phyloP scores from a whole-genome alignment of 2,113 vertebrate genomes.

The Serinus canaria region DNA sequence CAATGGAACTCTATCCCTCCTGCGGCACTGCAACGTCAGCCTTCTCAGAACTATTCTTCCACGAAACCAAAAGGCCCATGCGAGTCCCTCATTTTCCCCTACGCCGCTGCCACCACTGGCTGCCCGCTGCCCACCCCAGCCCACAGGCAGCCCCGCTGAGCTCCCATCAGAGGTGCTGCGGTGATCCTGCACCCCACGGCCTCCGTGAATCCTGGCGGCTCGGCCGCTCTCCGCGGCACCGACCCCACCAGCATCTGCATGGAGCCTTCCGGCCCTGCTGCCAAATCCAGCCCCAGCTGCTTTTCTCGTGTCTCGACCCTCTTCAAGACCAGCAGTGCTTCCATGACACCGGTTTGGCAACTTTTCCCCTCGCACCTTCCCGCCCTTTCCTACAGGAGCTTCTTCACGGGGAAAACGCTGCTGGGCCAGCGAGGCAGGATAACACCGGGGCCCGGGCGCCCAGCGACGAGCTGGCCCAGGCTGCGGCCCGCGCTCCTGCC shows the following conservation, averaged over 20 bases:
- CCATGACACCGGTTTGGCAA: neutral
- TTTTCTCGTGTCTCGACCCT: neutral
- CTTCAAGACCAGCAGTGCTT: neutral
- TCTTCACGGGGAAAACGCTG: neutral
- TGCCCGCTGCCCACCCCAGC: neutral
- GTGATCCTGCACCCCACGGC: too few relatives aligned
- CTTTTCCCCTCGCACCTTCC: neutral
- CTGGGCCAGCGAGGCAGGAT: neutral
- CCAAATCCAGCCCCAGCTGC: neutral
- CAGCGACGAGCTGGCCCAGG: neutral
- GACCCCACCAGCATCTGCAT: neutral
- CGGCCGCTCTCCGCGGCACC: neutral
- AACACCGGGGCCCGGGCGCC: neutral
- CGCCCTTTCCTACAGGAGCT: neutral
- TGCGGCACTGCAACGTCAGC: neutral
- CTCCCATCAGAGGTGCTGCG: neutral
- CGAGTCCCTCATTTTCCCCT: accelerated
- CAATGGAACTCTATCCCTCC: neutral
- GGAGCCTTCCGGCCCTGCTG: neutral
- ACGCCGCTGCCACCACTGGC: accelerated
- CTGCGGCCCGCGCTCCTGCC: neutral
- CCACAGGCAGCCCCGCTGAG: neutral
- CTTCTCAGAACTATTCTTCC: neutral
- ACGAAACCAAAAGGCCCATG: neutral
- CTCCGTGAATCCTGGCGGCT: neutral